phyloP scores from a whole-genome alignment of 2,888 invertebrate species.

The Beris morrisii region DNA sequence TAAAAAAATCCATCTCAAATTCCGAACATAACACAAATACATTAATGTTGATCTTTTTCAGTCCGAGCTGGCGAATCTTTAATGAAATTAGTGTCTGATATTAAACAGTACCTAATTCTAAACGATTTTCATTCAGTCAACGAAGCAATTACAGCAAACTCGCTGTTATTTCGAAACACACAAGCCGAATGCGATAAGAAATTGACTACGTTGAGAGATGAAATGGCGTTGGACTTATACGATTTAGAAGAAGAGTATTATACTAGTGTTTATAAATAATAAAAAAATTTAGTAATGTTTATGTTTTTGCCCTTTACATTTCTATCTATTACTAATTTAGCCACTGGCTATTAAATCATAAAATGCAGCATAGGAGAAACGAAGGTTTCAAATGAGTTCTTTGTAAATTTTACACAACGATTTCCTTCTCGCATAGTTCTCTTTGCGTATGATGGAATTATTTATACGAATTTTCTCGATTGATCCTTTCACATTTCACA shows the following conservation, averaged over 20 bases:
- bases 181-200: constrained; percentile 93
- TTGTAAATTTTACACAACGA: too few relatives aligned
- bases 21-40: neutral
- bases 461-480: too few relatives aligned
- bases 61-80: constrained; percentile 95
- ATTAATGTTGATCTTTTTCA: constrained; percentile 51
- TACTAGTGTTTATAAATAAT: constrained; percentile 55
- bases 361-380: too few relatives aligned
- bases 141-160: constrained; percentile 93
- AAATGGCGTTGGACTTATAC: constrained; percentile 84
- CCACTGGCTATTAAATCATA: too few relatives aligned
- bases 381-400: too few relatives aligned
- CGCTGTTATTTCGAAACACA: constrained; percentile 83
- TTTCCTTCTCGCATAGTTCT: too few relatives aligned
- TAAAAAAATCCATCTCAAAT: neutral
- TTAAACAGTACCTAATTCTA: constrained; percentile 95
- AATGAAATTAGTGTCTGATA: constrained; percentile 95
- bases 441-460: too few relatives aligned
- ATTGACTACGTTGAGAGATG: constrained; percentile 87
- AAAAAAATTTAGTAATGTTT: neutral
- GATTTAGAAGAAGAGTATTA: constrained; percentile 57
- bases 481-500: too few relatives aligned
- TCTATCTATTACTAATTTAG: too few relatives aligned
- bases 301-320: too few relatives aligned
- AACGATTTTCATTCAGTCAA: constrained; percentile 99